Conservation (phyloP, 2,888 invertebrate genomes). For the Magallana nippona region DNA sequence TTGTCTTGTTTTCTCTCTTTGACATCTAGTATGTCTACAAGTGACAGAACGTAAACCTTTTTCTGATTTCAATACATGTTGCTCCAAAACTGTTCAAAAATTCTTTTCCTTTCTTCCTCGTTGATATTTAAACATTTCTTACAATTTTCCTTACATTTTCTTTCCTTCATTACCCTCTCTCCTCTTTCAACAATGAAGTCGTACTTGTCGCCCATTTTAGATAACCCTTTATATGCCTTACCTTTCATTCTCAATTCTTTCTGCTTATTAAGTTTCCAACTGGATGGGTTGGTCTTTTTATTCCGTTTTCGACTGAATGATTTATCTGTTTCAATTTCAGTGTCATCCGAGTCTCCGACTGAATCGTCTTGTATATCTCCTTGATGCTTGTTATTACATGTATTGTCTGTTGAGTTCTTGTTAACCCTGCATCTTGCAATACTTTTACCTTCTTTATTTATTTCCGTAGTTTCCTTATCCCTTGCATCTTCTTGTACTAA, state of each 20-base stretch:
- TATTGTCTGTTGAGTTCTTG: neutral
- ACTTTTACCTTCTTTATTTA: neutral
- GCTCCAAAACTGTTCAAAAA: neutral
- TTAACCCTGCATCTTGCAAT: conserved; percentile 13
- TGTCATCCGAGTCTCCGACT: neutral
- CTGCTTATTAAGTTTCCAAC: neutral
- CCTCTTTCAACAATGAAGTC: neutral
- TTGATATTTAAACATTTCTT: no score
- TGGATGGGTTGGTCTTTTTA: neutral
- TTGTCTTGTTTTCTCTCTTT: neutral
- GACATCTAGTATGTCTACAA: neutral
- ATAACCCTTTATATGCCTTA: conserved; percentile 10
- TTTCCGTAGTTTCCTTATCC: conserved; percentile 7
- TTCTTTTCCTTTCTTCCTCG: neutral
- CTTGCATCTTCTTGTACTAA: neutral
- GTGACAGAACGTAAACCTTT: neutral
- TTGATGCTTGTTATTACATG: neutral
- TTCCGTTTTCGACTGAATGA: neutral
- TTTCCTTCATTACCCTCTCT: neutral
- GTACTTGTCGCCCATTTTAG: neutral
- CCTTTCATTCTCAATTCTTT: conserved; percentile 16
- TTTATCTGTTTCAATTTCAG: neutral
- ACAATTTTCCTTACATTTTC: no score
- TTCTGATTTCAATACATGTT: neutral
- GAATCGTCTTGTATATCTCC: neutral